Conservation (phyloP, 1,140 invertebrate species). For the Chrysopa pallens region DNA sequence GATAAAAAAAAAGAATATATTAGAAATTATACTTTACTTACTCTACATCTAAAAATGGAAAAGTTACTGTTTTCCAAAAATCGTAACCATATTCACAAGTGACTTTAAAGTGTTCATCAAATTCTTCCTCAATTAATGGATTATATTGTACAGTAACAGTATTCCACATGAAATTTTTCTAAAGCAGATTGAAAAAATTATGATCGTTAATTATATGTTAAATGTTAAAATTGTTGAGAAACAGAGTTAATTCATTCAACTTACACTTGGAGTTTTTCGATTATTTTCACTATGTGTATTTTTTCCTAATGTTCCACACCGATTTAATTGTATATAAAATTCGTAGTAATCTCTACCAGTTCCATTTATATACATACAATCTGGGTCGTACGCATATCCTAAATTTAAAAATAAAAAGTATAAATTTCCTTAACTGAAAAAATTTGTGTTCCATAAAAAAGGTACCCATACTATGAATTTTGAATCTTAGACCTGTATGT, state of each 20-base stretch:
- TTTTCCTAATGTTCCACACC: slow-evolving; percentile 78
- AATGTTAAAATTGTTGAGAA: no score
- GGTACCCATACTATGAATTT: no score
- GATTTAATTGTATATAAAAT: slow-evolving; percentile 81
- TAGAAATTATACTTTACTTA: slow-evolving; percentile 33
- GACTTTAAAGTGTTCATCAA: slow-evolving; percentile 91
- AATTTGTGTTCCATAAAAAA: no score
- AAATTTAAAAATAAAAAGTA: slow-evolving; percentile 20
- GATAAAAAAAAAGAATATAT: no score
- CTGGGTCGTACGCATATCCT: slow-evolving; percentile 86
- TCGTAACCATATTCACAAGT: slow-evolving; percentile 92
- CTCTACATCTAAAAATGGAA: slow-evolving; percentile 88
- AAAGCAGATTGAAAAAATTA: slow-evolving; percentile 7
- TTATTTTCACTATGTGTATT: slow-evolving; percentile 71
- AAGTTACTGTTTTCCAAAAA: slow-evolving; percentile 92
- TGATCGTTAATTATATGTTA: no score
- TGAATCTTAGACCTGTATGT: no score
- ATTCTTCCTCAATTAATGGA: slow-evolving; percentile 81
- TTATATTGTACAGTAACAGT: slow-evolving; percentile 90
- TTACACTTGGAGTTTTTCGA: slow-evolving; percentile 67
- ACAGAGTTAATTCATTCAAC: slow-evolving; percentile 11
- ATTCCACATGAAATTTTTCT: slow-evolving; percentile 94
- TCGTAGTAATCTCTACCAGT: slow-evolving; percentile 81
- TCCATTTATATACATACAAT: slow-evolving; percentile 89
- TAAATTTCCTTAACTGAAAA: background rate